Percentiles rank a stretch among this genome's conserved stretches.
phyloP scores from a whole-genome alignment of 2,888 invertebrate genomes.

The Laothoe populi region DNA sequence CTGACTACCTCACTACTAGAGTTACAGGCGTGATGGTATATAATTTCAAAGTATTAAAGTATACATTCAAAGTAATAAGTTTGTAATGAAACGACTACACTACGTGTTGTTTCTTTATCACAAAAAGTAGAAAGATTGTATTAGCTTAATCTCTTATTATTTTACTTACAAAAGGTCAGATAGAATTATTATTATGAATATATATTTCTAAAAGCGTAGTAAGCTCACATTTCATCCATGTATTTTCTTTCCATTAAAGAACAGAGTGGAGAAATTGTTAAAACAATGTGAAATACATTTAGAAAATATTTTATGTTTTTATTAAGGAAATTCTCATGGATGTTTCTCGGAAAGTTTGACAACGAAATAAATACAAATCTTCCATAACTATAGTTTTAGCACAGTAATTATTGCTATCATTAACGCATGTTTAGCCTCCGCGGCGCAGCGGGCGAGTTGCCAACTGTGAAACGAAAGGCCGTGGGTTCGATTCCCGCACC shows the following conservation, averaged over 20 bases:
- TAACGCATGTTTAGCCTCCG: too few relatives aligned
- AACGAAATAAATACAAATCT: not conserved
- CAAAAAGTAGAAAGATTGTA: not conserved
- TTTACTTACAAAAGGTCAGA: not conserved
- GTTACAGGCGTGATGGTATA: too few relatives aligned
- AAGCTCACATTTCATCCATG: not conserved
- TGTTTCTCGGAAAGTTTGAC: not conserved
- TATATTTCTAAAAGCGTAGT: not conserved
- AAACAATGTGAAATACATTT: not conserved
- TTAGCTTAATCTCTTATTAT: not conserved
- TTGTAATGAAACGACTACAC: not conserved
- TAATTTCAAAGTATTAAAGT: too few relatives aligned
- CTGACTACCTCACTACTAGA: too few relatives aligned
- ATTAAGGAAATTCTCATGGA: not conserved
- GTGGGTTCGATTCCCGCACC: too few relatives aligned
- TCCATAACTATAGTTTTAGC: not conserved
- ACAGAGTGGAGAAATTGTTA: not conserved
- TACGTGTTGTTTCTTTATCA: not conserved
- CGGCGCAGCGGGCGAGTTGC: too few relatives aligned
- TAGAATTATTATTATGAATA: not conserved
- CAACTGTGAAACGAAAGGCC: too few relatives aligned
- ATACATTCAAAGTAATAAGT: too few relatives aligned
- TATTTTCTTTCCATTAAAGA: slow-evolving; percentile 17
- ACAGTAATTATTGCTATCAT: too few relatives aligned
- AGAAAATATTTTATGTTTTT: not conserved